Conservation (phyloP, 2,113 vertebrate species). For the Colossoma macropomum region DNA sequence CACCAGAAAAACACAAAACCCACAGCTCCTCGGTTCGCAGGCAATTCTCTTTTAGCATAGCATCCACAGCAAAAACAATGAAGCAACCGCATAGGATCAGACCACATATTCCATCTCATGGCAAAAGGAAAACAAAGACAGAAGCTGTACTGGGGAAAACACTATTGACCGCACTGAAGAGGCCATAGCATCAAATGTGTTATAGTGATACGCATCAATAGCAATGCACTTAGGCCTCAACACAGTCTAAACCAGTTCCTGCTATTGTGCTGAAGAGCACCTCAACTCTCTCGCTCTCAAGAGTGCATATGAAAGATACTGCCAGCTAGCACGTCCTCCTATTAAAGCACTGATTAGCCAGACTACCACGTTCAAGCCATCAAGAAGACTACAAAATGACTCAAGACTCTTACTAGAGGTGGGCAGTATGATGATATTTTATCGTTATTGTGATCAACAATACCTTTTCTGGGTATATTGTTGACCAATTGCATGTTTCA, state of each 20-base stretch:
- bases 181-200: conserved; percentile 44
- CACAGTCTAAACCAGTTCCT: conserved; percentile 42
- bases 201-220: conserved; percentile 53
- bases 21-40: too few relatives aligned
- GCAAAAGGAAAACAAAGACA: conserved; percentile 21
- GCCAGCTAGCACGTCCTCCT: conserved; percentile 35
- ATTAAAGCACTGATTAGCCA: conserved; percentile 23
- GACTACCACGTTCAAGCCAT: conserved; percentile 7
- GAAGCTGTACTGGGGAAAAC: conserved; percentile 8
- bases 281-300: background rate
- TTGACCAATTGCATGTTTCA: too few relatives aligned
- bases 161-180: conserved; percentile 30
- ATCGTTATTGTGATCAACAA: too few relatives aligned
- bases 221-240: conserved; percentile 46
- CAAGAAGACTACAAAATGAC: background rate
- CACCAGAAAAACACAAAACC: background rate
- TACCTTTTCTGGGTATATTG: too few relatives aligned
- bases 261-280: conserved; percentile 37
- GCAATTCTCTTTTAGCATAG: background rate
- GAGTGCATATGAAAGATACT: conserved; percentile 17
- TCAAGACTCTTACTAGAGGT: too few relatives aligned
- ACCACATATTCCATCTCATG: conserved; percentile 36
- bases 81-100: background rate
- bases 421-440: too few relatives aligned
- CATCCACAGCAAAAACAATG: background rate